A percentile compares a stretch with the other conserved stretches of the same genome.
These are phyloP conservation scores for Cactoblastis cactorum DNA, from an alignment of 2,888 invertebrate species.

Conservation along the genomic window DNA sequence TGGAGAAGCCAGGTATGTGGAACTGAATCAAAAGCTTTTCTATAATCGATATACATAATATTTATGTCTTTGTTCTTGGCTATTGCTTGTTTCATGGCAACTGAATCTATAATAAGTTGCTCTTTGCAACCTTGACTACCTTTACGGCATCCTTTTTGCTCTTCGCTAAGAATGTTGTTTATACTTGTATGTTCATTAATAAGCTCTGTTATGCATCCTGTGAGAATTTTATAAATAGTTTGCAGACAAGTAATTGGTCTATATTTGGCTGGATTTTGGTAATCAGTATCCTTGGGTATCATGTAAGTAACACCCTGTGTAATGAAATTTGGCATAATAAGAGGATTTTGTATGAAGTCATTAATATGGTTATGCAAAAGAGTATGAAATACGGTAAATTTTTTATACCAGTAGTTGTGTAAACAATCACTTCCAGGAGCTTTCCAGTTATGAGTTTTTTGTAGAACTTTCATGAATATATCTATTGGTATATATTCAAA, in stretches of 20 bases:
- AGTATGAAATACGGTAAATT: not conserved
- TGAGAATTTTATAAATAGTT: not conserved
- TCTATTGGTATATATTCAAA: not conserved
- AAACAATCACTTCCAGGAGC: not conserved
- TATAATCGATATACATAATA: no score
- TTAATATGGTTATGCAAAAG: not conserved
- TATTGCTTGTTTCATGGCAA: not conserved
- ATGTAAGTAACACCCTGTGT: not conserved
- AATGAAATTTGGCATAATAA: not conserved
- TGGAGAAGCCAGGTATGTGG: not conserved
- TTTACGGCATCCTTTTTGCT: no score
- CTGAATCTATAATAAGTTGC: no score
- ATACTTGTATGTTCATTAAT: not conserved
- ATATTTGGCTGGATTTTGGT: not conserved
- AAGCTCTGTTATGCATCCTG: no score
- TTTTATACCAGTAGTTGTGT: no score
- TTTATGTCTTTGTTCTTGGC: not conserved
- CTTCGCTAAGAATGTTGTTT: not conserved
- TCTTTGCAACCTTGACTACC: no score
- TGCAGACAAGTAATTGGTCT: no score
- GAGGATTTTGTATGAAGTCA: not conserved
- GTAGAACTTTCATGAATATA: not conserved
- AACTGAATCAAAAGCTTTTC: not conserved
- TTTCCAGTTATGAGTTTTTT: not conserved
- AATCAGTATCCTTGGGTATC: not conserved